These are phyloP conservation scores for Agrypnia vestita DNA, from an alignment of 1,140 invertebrate genomes.

Conservation along the genomic window DNA sequence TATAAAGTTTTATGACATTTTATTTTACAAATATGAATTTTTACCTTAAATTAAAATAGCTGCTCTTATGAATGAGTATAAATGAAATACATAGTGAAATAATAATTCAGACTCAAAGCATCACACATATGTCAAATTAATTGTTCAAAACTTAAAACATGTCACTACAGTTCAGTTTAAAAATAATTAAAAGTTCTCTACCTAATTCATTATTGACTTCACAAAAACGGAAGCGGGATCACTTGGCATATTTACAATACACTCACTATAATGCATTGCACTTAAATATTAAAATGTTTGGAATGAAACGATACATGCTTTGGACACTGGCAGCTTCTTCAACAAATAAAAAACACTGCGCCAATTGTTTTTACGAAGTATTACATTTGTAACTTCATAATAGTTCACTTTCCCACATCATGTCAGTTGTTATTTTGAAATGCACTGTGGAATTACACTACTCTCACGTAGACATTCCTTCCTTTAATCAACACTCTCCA, in stretches of 20 bases:
- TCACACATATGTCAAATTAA: slow-evolving; percentile 46
- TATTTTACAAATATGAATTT: slow-evolving; percentile 35
- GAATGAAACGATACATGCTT: slow-evolving; percentile 47
- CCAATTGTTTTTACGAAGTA: background rate
- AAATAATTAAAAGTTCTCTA: slow-evolving; percentile 25
- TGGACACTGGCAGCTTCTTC: slow-evolving; percentile 5
- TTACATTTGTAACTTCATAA: background rate
- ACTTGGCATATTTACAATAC: slow-evolving; percentile 52
- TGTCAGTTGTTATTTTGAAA: slow-evolving; percentile 4
- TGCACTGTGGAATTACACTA: slow-evolving; percentile 19
- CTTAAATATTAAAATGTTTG: slow-evolving; percentile 41
- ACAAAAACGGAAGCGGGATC: slow-evolving; percentile 58
- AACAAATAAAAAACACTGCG: background rate
- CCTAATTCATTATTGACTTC: slow-evolving; percentile 50
- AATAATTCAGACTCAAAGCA: slow-evolving; percentile 54
- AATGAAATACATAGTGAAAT: slow-evolving; percentile 38
- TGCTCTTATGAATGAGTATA: slow-evolving; percentile 39
- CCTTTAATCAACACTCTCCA: background rate
- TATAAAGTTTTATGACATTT: slow-evolving; percentile 8
- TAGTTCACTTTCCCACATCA: slow-evolving; percentile 1
- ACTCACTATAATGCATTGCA: slow-evolving; percentile 46
- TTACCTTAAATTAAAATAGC: slow-evolving; percentile 40
- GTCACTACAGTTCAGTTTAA: slow-evolving; percentile 16
- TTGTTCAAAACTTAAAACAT: slow-evolving; percentile 16
- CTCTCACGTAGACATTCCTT: background rate